Base-by-base conservation (phyloP, 2,797 vertebrate genomes). In the Gadopsis marmoratus region DNA sequence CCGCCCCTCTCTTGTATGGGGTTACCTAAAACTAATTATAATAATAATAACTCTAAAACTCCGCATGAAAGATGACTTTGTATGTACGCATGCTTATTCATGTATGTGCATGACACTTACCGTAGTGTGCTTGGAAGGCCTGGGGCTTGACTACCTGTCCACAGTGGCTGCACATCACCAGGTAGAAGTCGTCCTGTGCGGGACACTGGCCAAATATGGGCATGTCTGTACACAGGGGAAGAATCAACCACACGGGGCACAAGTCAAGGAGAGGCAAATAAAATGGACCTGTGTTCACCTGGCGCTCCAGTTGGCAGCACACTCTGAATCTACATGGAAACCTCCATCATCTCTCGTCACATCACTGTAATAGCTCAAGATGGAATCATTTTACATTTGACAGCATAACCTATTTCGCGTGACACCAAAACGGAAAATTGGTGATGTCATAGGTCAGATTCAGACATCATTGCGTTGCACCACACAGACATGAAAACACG, bases 51-150 rank as follows among this genome's bases (percentile, higher is more conserved):
- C 17, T 26, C 39, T 58, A 37, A 67, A 78, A 56, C 26, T 35
- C 14, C 63, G 59, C 13, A 69, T 81, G n/a, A 51, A 37, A 31
- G 4, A 62, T 7, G 3, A 43, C 8, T 47, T 4, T 54, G 14
- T 53, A 56, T 64, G 50, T 10, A 19, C 41, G 45, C 19, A 65
- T 81, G 45, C 31, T 62, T 79, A 75, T 75, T 59, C 65, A 23
- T 48, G 31, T 70, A 21, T 58, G 41, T 70, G 68, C 45, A n/a
- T 58, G 47, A 62, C 31, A 96, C 98, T 98, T 97, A 99, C 98
- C 98, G 76, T 97, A 99, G 95, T 99, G 98, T 95, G 97, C 98
- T 95, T 99, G 98, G 97, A 99, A 99, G 95, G 98, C 98, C 96
- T 99, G 98, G 87, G 98, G 98, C 95, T 99, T 99, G 93, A 99